Base-by-base conservation (phyloP, 2,888 invertebrate genomes). In the Pyrocoelia pectoralis region DNA sequence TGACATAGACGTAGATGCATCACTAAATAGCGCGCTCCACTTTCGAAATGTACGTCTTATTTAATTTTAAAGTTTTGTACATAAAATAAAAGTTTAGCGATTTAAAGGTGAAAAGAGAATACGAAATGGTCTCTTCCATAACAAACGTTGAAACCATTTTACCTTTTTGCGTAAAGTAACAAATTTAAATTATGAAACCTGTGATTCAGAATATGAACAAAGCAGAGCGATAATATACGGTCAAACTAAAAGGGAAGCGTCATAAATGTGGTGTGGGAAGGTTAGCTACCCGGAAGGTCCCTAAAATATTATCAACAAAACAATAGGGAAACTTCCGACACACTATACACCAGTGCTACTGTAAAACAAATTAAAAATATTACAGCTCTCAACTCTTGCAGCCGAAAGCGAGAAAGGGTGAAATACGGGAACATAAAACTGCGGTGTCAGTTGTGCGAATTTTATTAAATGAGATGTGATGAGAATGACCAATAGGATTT, bases 351-450 rank as follows among this genome's bases (percentile, higher is more conserved):
- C 74, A 73, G 72, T 73, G 76, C 73, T 74, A 75, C 77, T 76
- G 77, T 78, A 77, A 77, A 78, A 78, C 76, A 76, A 78, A 78
- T 78, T 77, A 77, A 76, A 77, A 78, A 77, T 78, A 76, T 77
- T 74, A 73, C 68, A 67, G 71, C 71, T 67, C 69, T 70, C 71
- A 69, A 70, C 71, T 70, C 69, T 68, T 68, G 66, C 64, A 64
- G 68, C 60, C 62, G 62, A 69, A 72, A 69, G 67, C 71, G 69
- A 68, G 70, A 70, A 72, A 71, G 73, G 72, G 71, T 74, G 70
- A 74, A 74, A 73, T 74, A 73, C 71, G 69, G 68, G 60, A 64
- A 68, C 70, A 73, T 75, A 73, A 76, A 76, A 74, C 69, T 73
- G 74, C 73, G 72, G 67, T 70, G 74, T 75, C 74, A 73, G 74